Conservation (phyloP, 2,797 vertebrate species). For the Oreonectes daqikongensis region DNA sequence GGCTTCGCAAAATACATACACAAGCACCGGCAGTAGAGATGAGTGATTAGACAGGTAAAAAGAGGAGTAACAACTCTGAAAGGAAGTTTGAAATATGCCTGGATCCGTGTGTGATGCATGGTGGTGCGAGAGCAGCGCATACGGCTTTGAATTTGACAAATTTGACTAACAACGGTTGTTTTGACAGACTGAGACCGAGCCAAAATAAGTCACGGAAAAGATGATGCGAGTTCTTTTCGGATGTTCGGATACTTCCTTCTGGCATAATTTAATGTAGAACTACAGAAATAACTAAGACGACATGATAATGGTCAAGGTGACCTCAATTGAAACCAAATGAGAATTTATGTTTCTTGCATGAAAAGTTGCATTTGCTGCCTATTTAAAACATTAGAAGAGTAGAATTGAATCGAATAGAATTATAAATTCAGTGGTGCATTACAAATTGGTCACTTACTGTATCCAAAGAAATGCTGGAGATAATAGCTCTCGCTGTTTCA, state of each 20-base stretch:
- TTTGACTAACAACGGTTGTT: constrained; percentile 1
- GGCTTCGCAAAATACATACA: constrained; percentile 27
- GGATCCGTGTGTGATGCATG: neutral
- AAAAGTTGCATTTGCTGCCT: neutral
- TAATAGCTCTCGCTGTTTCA: neutral
- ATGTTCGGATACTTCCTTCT: neutral
- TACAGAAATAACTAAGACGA: neutral
- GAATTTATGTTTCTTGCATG: too few species aligned
- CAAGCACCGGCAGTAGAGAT: constrained; percentile 4
- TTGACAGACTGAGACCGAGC: neutral
- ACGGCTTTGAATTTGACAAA: neutral
- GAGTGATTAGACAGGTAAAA: constrained; percentile 29
- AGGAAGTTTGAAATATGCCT: constrained; percentile 20
- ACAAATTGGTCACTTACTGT: neutral
- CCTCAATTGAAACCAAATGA: too few species aligned
- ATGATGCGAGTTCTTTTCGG: neutral
- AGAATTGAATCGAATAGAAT: too few species aligned
- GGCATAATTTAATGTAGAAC: neutral
- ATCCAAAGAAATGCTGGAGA: neutral
- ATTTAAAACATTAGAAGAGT: neutral
- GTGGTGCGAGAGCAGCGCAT: neutral
- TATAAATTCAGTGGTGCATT: neutral
- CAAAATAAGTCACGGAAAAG: constrained; percentile 2
- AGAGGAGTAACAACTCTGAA: constrained; percentile 10
- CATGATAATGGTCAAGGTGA: too few species aligned